Percentiles rank a stretch among this genome's conserved stretches.
These are phyloP conservation scores for Agrotis puta DNA, from an alignment of 2,888 invertebrate species.

Conservation along the genomic window DNA sequence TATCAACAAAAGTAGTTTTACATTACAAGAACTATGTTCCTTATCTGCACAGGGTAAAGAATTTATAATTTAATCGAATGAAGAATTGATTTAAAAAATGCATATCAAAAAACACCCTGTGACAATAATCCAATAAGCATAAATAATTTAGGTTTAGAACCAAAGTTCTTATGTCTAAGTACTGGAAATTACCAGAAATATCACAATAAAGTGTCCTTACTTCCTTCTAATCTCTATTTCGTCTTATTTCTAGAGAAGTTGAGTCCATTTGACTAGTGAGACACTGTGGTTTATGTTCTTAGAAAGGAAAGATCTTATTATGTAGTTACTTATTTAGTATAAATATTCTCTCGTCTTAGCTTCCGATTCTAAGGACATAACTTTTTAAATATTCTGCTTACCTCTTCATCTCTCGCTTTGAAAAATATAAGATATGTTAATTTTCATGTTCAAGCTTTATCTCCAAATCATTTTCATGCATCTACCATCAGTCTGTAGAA, in stretches of 20 bases:
- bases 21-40: conserved; percentile 64
- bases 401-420: conserved; percentile 13
- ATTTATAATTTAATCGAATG: conserved; percentile 43
- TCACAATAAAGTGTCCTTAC: conserved; percentile 72
- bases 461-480: conserved; percentile 15
- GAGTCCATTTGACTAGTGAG: conserved; percentile 72
- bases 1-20: conserved; percentile 33
- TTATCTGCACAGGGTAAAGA: conserved; percentile 47
- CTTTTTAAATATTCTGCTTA: conserved; percentile 6
- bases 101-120: conserved; percentile 65
- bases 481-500: conserved; percentile 36
- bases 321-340: neutral
- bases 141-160: conserved; percentile 75
- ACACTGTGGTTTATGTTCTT: conserved; percentile 47
- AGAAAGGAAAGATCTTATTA: conserved; percentile 33
- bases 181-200: conserved; percentile 73
- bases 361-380: conserved; percentile 41
- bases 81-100: conserved; percentile 33
- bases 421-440: conserved; percentile 14
- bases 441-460: conserved; percentile 4
- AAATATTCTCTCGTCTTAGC: conserved; percentile 13
- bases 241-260: conserved; percentile 65
- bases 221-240: conserved; percentile 63
- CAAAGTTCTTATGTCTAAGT: conserved; percentile 73
- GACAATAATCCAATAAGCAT: conserved; percentile 59